A percentile compares a stretch with the other conserved stretches of the same genome.
phyloP scores from a whole-genome alignment of 2,888 invertebrate genomes.

The Drosophila meridionalis region DNA sequence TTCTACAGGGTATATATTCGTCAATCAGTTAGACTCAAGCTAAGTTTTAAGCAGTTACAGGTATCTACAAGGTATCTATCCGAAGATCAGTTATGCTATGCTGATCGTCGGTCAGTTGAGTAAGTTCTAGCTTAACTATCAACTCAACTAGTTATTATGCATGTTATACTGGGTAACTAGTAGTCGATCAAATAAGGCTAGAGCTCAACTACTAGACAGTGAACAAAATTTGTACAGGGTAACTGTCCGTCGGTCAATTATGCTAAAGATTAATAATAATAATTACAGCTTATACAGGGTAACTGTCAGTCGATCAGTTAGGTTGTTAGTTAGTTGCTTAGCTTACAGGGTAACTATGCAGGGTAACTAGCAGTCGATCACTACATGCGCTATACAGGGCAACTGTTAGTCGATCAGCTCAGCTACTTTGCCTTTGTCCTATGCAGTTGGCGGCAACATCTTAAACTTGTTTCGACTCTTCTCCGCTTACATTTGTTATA shows the following conservation, averaged over 20 bases:
- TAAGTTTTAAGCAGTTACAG: no score
- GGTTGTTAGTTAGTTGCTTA: neutral
- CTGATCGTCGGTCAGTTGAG: neutral
- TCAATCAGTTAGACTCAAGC: no score
- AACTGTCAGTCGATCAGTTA: neutral
- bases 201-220: neutral
- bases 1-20: no score
- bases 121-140: neutral
- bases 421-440: neutral
- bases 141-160: neutral
- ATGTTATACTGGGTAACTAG: neutral
- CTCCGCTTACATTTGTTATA: slow-evolving; percentile 35
- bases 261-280: neutral
- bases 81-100: neutral
- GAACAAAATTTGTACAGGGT: neutral
- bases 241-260: neutral
- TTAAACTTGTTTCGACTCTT: slow-evolving; percentile 22
- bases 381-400: neutral
- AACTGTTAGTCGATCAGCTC: slow-evolving; percentile 6
- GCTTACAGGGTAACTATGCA: neutral
- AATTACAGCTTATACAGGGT: neutral
- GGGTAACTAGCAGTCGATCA: neutral
- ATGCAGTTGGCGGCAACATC: slow-evolving; percentile 36
- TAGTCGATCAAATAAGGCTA: neutral
- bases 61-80: neutral